These are phyloP conservation scores for Macrobrachium rosenbergii DNA, from an alignment of 1,140 invertebrate species.

Conservation along the genomic window DNA sequence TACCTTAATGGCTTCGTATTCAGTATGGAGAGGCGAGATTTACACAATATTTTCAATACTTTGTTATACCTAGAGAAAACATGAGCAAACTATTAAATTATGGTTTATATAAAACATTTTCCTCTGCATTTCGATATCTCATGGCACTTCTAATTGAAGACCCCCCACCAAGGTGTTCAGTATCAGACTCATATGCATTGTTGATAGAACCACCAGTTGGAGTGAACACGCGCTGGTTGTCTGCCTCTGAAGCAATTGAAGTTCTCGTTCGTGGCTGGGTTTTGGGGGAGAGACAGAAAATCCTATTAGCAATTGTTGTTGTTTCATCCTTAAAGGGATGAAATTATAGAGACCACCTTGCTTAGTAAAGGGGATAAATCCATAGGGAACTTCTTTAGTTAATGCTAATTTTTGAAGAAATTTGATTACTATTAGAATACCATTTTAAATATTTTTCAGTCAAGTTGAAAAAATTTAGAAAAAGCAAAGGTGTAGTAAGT, in stretches of 20 bases:
- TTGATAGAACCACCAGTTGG: constrained; percentile 57
- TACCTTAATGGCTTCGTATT: no score
- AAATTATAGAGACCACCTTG: background rate
- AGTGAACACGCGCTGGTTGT: constrained; percentile 65
- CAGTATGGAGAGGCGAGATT: no score
- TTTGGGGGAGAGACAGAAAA: background rate
- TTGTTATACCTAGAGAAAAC: no score
- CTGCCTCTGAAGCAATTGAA: constrained; percentile 62
- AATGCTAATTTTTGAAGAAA: no score
- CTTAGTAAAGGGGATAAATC: background rate
- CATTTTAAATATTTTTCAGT: no score
- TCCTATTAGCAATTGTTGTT: background rate
- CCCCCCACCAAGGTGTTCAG: constrained; percentile 37
- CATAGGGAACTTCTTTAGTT: no score
- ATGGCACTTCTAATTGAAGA: constrained; percentile 44
- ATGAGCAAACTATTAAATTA: background rate
- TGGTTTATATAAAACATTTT: constrained; percentile 50
- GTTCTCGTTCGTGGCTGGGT: constrained; percentile 46
- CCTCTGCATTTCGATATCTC: constrained; percentile 31
- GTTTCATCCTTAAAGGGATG: background rate
- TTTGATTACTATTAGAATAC: no score
- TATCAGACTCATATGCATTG: constrained; percentile 53
- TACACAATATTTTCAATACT: no score
- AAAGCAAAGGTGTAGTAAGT: no score
- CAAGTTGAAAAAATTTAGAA: no score